phyloP scores from a whole-genome alignment of 2,888 invertebrate genomes.

The Nomada ruficornis region DNA sequence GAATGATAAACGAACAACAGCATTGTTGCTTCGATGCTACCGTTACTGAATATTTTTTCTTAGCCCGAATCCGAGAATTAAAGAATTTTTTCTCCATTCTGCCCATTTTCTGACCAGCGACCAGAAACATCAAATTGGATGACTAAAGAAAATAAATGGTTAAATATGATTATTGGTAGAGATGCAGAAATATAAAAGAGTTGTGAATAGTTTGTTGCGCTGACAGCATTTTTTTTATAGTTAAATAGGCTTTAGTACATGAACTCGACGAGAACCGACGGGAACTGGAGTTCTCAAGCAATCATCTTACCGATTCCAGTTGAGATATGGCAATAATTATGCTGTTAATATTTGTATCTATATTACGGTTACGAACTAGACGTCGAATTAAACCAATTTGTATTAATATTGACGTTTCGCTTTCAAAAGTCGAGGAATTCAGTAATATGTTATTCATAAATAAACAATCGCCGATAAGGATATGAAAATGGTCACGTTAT shows the following conservation, averaged over 20 bases:
- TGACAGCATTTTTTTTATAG: neutral
- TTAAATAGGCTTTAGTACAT: neutral
- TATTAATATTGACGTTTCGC: no score
- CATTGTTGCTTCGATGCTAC: neutral
- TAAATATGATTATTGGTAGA: neutral
- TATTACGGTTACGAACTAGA: neutral
- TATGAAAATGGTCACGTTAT: no score
- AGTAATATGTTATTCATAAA: no score
- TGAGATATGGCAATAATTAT: constrained; percentile 44
- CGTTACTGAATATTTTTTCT: constrained; percentile 20
- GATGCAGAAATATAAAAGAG: neutral
- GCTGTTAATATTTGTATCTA: constrained; percentile 42
- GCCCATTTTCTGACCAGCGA: no score
- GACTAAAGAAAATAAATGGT: no score
- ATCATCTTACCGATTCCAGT: constrained; percentile 36
- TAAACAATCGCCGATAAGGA: no score
- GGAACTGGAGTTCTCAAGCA: constrained; percentile 42
- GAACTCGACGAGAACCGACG: constrained; percentile 43
- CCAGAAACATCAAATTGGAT: no score
- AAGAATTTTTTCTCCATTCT: no score
- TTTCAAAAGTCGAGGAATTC: no score
- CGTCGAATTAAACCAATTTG: neutral
- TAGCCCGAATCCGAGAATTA: neutral
- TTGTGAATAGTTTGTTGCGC: neutral
- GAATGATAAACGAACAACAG: constrained; percentile 31